Base-by-base conservation (phyloP, 2,797 vertebrate genomes). In the Falco columbarius region DNA sequence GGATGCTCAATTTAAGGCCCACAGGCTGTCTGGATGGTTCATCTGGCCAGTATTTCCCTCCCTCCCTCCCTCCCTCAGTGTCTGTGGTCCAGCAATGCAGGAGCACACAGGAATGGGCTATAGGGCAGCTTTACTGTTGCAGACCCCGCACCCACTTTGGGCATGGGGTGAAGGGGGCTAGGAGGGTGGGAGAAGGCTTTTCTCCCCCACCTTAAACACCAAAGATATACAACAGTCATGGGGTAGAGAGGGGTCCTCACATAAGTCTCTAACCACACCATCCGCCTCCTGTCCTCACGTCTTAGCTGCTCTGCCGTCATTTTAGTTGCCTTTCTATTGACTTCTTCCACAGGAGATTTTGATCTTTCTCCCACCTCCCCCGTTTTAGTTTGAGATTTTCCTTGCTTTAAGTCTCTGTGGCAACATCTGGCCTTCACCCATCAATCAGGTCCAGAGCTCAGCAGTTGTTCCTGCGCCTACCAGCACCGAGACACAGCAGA, bases 401-500 rank as follows among this genome's bases (percentile, higher is more conserved):
- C 1, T 55, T 73, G 40, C 12, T 74, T 40, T 58, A 38, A 14
- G 40, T 85, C 42, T 80, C 81, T 46, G 13, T 34, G n/a, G 20
- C 1, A 6, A 58, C 3, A 3, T 27, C 49, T 54, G 7, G 11
- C 75, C 38, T 75, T 68, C 61, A 47, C 6, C 24, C 20, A 2
- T 54, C 47, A 34, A 10, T 29, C 32, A 13, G 29, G 73, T 34
- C 26, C 20, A 47, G n/a, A 51, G 18, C 55, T 59, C 62, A 89
- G 51, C 49, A 58, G 26, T 20, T 0, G 1, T 49, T 49, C 54
- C 65, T 81, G 38, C 1, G 4, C 32, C 21, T 8, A 14, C 8
- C 7, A 26, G 9, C 27, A 9, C 14, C 2, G 17, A 63, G 59
- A 76, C n/a, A 13, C 26, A 2, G 1, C 47, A 65, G 86, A 56